phyloP scores from a whole-genome alignment of 2,113 vertebrate genomes.

The Anseranas semipalmata region DNA sequence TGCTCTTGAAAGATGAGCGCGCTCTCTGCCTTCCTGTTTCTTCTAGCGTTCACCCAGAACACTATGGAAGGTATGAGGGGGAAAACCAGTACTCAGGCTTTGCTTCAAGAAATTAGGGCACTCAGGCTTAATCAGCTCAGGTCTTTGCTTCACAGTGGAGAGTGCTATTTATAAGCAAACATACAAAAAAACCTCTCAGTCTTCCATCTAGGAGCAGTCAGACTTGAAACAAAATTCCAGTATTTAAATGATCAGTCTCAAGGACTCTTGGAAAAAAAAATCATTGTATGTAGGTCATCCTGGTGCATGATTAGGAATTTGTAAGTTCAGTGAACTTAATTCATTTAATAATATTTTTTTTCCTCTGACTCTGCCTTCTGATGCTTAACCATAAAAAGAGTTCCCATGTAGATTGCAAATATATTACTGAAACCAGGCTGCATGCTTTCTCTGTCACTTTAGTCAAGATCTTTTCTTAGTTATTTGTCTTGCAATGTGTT shows the following conservation, averaged over 20 bases:
- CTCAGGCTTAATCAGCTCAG: background rate
- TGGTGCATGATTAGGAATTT: background rate
- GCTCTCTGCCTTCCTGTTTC: background rate
- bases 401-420: background rate
- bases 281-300: background rate
- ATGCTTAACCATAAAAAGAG: background rate
- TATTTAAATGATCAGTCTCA: background rate
- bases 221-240: background rate
- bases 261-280: background rate
- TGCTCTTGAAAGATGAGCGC: background rate
- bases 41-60: background rate
- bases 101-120: background rate
- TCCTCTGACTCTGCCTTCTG: background rate
- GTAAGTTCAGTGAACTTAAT: background rate
- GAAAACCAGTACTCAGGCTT: background rate
- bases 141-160: background rate
- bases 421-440: background rate
- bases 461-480: background rate
- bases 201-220: background rate
- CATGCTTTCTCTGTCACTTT: background rate
- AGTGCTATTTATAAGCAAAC: background rate
- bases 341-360: background rate
- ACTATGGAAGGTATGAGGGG: background rate
- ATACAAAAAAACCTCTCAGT: background rate
- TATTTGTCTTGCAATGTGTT: background rate